phyloP scores from a whole-genome alignment of 2,797 vertebrate species.

The Lagocephalus sceleratus region DNA sequence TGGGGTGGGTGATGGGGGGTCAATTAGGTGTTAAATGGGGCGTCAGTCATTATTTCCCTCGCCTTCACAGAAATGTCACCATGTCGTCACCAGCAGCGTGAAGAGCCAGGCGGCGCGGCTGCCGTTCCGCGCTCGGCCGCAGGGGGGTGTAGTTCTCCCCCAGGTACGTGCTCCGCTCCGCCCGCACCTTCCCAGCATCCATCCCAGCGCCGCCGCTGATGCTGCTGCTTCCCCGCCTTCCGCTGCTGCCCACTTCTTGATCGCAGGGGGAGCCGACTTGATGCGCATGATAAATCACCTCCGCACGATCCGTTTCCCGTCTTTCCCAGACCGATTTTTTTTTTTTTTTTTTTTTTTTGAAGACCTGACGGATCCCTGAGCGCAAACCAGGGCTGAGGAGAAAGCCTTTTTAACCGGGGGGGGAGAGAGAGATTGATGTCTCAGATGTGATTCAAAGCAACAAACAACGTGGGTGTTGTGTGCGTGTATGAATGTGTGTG shows the following conservation, averaged over 20 bases:
- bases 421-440: too few relatives aligned
- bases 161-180: slow-evolving; percentile 57
- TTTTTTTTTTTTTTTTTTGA: background rate
- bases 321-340: slow-evolving; percentile 7
- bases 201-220: slow-evolving; percentile 45
- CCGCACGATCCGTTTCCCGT: slow-evolving; percentile 47
- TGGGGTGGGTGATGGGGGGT: too few relatives aligned
- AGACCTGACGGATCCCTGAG: slow-evolving; percentile 36
- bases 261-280: slow-evolving; percentile 56
- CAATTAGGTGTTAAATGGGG: too few relatives aligned
- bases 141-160: slow-evolving; percentile 64
- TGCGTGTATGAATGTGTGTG: background rate
- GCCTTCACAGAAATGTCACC: too few relatives aligned
- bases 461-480: slow-evolving; percentile 74
- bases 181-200: slow-evolving; percentile 13
- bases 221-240: slow-evolving; percentile 36
- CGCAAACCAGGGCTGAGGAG: slow-evolving; percentile 43
- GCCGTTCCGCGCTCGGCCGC: slow-evolving; percentile 24
- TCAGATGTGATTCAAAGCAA: slow-evolving; percentile 60
- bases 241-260: slow-evolving; percentile 28
- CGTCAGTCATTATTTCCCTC: too few relatives aligned
- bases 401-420: slow-evolving; percentile 27
- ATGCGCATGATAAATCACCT: slow-evolving; percentile 69
- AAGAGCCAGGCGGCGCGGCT: background rate
- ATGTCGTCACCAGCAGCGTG: too few relatives aligned